phyloP scores from a whole-genome alignment of 2,888 invertebrate genomes.

The Chirona hameri region DNA sequence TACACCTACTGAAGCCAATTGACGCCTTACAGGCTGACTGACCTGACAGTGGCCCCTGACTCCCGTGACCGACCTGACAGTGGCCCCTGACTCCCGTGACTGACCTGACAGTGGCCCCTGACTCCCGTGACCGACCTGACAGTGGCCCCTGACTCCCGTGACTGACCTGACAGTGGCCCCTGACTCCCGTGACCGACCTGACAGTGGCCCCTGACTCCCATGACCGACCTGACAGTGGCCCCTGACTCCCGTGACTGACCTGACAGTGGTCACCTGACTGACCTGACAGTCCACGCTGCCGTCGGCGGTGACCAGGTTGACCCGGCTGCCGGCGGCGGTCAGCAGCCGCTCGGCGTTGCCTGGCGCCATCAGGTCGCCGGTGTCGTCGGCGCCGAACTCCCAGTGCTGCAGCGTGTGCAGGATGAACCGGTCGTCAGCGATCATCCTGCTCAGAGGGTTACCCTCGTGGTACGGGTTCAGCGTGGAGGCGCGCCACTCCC shows the following conservation, averaged over 20 bases:
- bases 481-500: constrained; percentile 82
- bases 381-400: constrained; percentile 80
- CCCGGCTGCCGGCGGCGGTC: constrained; percentile 48
- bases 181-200: too few species aligned
- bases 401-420: constrained; percentile 71
- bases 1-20: too few species aligned
- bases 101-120: too few species aligned
- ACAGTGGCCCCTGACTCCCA: too few species aligned
- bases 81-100: too few species aligned
- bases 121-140: too few species aligned
- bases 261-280: background rate
- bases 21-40: too few species aligned
- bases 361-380: constrained; percentile 74
- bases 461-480: constrained; percentile 91
- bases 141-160: constrained; percentile 31
- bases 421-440: constrained; percentile 82
- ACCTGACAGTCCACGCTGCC: constrained; percentile 83
- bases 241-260: too few species aligned
- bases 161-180: constrained; percentile 55
- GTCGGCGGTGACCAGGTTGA: constrained; percentile 73
- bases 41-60: too few species aligned
- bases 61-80: too few species aligned
- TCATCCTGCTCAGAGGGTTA: constrained; percentile 67
- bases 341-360: constrained; percentile 64
- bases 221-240: constrained; percentile 59